Conservation (phyloP, 2,888 invertebrate species). For the Muschampia plurimacula region DNA sequence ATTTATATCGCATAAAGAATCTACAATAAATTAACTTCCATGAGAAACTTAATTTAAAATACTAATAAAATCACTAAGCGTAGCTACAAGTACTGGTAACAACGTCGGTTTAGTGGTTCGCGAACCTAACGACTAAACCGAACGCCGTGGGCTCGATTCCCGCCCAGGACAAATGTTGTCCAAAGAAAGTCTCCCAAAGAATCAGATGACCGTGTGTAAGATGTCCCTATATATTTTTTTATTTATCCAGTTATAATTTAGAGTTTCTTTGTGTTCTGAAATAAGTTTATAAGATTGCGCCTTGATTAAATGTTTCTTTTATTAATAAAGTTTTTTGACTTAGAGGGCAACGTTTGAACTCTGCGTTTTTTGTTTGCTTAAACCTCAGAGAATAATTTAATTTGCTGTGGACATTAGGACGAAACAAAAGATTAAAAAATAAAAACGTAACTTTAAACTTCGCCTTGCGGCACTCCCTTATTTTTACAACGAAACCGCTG, state of each 20-base stretch:
- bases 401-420: neutral
- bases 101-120: no score
- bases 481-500: neutral
- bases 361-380: neutral
- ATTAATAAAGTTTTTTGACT: neutral
- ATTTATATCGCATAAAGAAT: no score
- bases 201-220: no score
- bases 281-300: neutral
- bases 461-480: neutral
- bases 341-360: neutral
- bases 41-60: no score
- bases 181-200: no score
- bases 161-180: no score
- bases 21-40: no score
- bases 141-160: no score
- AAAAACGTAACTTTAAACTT: neutral
- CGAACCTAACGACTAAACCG: no score
- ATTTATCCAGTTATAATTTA: neutral
- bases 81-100: no score
- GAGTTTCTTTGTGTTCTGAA: neutral
- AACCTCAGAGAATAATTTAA: neutral
- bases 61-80: no score
- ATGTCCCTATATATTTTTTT: no score
- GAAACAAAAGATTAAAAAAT: neutral
- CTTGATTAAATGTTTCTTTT: conserved; percentile 10